Conservation (phyloP, 2,888 invertebrate genomes). For the Reticulitermes lucifugus region DNA sequence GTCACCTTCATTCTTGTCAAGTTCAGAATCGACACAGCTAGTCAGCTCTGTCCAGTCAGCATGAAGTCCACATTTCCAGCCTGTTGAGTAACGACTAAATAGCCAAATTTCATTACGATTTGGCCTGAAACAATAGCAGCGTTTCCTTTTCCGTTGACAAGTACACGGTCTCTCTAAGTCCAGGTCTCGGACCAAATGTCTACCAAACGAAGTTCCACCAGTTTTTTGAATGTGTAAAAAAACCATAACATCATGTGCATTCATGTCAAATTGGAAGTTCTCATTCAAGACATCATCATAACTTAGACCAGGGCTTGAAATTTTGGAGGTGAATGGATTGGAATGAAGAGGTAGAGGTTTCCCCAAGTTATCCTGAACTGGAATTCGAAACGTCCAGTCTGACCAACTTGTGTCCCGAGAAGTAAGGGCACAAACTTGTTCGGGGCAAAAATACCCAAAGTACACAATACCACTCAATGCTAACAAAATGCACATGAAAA, state of each 20-base stretch:
- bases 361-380: slow-evolving; percentile 67
- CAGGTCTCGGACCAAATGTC: slow-evolving; percentile 94
- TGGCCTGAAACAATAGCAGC: slow-evolving; percentile 92
- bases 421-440: slow-evolving; percentile 73
- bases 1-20: slow-evolving; percentile 91
- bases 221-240: slow-evolving; percentile 99
- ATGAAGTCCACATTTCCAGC: slow-evolving; percentile 98
- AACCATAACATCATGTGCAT: slow-evolving; percentile 96
- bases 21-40: slow-evolving; percentile 88
- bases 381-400: slow-evolving; percentile 57
- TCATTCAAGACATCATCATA: slow-evolving; percentile 90
- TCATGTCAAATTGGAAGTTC: slow-evolving; percentile 89
- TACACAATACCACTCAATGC: slow-evolving; percentile 89
- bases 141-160: slow-evolving; percentile 89
- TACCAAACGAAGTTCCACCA: slow-evolving; percentile 97
- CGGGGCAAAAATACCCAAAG: slow-evolving; percentile 91
- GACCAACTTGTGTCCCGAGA: slow-evolving; percentile 56
- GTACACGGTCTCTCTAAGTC: slow-evolving; percentile 93
- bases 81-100: slow-evolving; percentile 96
- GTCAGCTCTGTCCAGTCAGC: slow-evolving; percentile 99
- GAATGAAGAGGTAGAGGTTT: slow-evolving; percentile 63
- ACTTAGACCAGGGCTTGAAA: slow-evolving; percentile 71
- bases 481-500: slow-evolving; percentile 82
- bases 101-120: slow-evolving; percentile 96
- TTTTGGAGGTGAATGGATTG: slow-evolving; percentile 56